Evolutionary conservation across 2,888 invertebrate species (phyloP).

Genomic region (Drosophila pseudotalamancana): DNA sequence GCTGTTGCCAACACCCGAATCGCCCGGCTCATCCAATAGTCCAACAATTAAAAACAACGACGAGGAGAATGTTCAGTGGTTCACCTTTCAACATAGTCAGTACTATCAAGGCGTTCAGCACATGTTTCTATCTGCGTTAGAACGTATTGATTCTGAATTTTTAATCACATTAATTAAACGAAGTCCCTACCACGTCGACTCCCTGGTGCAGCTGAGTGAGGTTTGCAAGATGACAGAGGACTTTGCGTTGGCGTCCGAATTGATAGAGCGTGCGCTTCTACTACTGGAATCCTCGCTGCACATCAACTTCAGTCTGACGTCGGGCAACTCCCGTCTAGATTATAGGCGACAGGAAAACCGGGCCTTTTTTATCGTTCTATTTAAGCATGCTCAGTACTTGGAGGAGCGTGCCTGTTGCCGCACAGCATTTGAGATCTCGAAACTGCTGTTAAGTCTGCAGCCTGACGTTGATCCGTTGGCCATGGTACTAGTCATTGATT

Average conservation of each 20-base stretch:
- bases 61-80: constrained; percentile 85
- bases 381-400: constrained; percentile 91
- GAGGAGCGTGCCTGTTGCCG: constrained; percentile 92
- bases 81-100: constrained; percentile 90
- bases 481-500: constrained; percentile 91
- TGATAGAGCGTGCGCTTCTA: constrained; percentile 91
- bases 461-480: constrained; percentile 91
- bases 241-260: constrained; percentile 90
- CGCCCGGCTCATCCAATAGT: constrained; percentile 44
- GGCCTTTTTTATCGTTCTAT: constrained; percentile 91
- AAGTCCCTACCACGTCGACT: constrained; percentile 92
- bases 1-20: constrained; percentile 84
- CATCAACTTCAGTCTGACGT: constrained; percentile 90
- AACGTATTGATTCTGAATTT: constrained; percentile 91
- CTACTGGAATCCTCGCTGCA: constrained; percentile 92
- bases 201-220: constrained; percentile 92
- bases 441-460: constrained; percentile 91
- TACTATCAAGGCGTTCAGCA: constrained; percentile 90
- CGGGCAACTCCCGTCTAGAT: constrained; percentile 90
- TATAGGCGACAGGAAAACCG: constrained; percentile 93
- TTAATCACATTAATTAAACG: constrained; percentile 90
- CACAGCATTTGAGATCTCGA: constrained; percentile 94
- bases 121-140: constrained; percentile 91
- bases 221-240: constrained; percentile 91
- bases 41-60: constrained; percentile 53